Conservation (phyloP, 2,797 vertebrate species). For the Spatula versicolor region DNA sequence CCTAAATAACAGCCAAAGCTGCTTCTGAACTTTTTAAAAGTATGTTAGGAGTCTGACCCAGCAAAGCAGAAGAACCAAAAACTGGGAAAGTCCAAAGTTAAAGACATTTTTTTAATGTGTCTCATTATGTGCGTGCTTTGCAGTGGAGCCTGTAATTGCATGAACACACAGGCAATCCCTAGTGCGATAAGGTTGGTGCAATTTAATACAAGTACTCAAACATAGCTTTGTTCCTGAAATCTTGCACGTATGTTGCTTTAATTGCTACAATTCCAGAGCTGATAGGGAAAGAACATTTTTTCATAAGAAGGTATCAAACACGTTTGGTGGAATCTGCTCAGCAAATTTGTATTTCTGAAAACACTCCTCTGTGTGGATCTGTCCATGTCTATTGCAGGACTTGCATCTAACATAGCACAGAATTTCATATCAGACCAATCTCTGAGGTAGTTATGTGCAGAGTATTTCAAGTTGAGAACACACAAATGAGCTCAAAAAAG, state of each 20-base stretch:
- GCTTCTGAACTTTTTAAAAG: background rate
- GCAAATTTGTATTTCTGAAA: background rate
- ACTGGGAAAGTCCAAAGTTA: background rate
- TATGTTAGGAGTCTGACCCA: background rate
- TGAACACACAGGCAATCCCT: background rate
- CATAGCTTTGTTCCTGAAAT: background rate
- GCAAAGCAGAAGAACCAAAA: background rate
- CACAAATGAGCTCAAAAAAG: background rate
- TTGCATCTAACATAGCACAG: background rate
- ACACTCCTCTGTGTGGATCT: background rate
- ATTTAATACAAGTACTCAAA: background rate
- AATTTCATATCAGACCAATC: background rate
- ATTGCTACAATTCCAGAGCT: background rate
- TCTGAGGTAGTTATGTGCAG: background rate
- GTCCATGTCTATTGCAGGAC: background rate
- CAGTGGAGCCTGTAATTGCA: background rate
- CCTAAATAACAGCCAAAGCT: background rate
- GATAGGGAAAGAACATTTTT: background rate
- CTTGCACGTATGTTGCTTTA: background rate
- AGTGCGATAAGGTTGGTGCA: background rate
- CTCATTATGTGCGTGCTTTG: background rate
- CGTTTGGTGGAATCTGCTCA: background rate
- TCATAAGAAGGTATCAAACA: background rate
- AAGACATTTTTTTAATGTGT: background rate
- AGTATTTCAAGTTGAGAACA: background rate